Evolutionary conservation across 1,140 invertebrate species (phyloP), one percentile per base, ranked within the genome.

Genomic region (Hestina assimilis): DNA sequence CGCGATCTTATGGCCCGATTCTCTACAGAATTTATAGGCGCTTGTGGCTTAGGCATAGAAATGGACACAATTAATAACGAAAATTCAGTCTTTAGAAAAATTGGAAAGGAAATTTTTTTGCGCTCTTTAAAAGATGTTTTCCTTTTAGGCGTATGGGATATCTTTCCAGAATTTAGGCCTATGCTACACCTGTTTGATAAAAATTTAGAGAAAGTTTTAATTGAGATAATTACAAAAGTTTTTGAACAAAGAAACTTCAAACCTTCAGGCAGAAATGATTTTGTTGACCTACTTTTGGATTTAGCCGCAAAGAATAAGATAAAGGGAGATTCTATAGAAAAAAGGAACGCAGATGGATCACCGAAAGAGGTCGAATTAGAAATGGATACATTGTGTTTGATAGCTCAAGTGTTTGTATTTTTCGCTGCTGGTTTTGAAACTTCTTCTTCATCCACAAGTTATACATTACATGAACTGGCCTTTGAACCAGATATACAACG

Each of bases 391-490:
- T 28, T 33, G 7, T 29, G 31, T 28, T 12, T 57, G 21, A 21
- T 48, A 9, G 60, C 64, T 6, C 64, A 67, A 17, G 55, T 67
- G n/a, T 67, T 56, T 19, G 50, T 67, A 28, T 67, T 67, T n/a
- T 67, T 67, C 15, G 57, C 41, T 9, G 64, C 60, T 14, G 64
- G 64, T 43, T 67, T 59, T 33, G 60, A 59, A 42, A 67, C 64
- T 1, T 59, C 64, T 2, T 55, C 64, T 0, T 43, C 60, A 17
- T 50, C 52, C 0, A 55, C 60, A 9, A 57, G 55, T 26, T 52
- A 28, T 19, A 45, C 51, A 8, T 33, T 67, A 20, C 60, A 63
- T 20, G 29, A 63, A 29, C 42, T 67, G 2, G 64, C 64, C 15
- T 59, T 43, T 1, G 11, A 67, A 41, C 52, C 52, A 0, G 52